Evolutionary conservation across 1,140 invertebrate species (phyloP).

Genomic region (Ceratina australensis): DNA sequence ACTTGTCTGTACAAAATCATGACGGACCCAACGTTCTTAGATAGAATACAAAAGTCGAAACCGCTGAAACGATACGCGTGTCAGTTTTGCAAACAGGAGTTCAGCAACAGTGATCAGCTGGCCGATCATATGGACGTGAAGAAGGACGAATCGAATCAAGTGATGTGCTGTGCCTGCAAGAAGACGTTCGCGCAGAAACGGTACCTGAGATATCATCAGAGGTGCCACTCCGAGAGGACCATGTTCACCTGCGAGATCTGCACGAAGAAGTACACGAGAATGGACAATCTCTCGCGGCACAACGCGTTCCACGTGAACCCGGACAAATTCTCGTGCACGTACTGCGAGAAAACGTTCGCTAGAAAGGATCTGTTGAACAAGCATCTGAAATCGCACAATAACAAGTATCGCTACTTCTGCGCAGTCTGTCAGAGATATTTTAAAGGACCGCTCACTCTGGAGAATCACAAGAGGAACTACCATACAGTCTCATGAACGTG

Average conservation of each 20-base stretch:
- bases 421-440: constrained; percentile 70
- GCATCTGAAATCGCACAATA: constrained; percentile 72
- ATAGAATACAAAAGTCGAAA: constrained; percentile 61
- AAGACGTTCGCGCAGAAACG: constrained; percentile 72
- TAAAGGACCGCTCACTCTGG: constrained; percentile 65
- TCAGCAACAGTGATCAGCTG: constrained; percentile 59
- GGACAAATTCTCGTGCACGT: constrained; percentile 71
- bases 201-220: constrained; percentile 72
- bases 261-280: constrained; percentile 71
- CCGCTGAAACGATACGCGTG: constrained; percentile 58
- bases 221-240: constrained; percentile 68
- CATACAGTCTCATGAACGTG: neutral
- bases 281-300: constrained; percentile 74
- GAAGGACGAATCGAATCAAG: constrained; percentile 62
- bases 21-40: constrained; percentile 70
- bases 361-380: constrained; percentile 74
- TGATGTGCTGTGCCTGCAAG: constrained; percentile 71
- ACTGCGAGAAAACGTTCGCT: constrained; percentile 72
- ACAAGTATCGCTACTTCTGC: constrained; percentile 68
- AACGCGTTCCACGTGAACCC: constrained; percentile 75
- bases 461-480: constrained; percentile 61
- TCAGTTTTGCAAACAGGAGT: constrained; percentile 69
- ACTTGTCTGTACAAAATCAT: constrained; percentile 74
- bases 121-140: constrained; percentile 63
- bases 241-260: constrained; percentile 74